These are phyloP conservation scores for Anthophora plumipes DNA, from an alignment of 2,888 invertebrate species.

Conservation along the genomic window DNA sequence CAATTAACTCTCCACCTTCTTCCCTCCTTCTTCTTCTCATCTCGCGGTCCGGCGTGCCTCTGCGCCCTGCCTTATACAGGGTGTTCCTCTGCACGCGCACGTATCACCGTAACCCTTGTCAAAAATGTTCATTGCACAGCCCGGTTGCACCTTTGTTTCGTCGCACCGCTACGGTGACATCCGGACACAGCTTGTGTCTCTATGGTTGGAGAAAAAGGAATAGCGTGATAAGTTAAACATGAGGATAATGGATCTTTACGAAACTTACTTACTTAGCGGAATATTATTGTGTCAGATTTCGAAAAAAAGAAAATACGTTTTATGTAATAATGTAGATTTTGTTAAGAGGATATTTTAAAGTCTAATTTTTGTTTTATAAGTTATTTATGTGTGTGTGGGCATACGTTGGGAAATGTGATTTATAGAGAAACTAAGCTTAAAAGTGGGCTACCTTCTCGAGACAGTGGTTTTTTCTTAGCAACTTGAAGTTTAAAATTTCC, in stretches of 20 bases:
- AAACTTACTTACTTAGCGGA: background rate
- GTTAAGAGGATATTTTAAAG: no score
- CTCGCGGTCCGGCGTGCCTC: slow-evolving; percentile 75
- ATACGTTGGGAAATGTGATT: no score
- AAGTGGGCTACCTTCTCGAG: no score
- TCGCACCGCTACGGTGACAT: slow-evolving; percentile 20
- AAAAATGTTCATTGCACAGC: slow-evolving; percentile 40
- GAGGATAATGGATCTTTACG: background rate
- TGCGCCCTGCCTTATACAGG: slow-evolving; percentile 76
- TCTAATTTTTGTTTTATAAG: no score
- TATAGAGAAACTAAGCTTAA: no score
- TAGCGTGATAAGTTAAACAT: background rate
- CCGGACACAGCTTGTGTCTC: background rate
- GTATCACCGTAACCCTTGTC: slow-evolving; percentile 39
- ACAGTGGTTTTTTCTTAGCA: no score
- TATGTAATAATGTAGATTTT: no score
- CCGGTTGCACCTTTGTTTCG: slow-evolving; percentile 38
- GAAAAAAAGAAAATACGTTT: no score
- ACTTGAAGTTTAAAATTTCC: no score
- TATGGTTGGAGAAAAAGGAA: background rate
- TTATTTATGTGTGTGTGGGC: no score
- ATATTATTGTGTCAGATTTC: background rate
- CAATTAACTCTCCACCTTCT: slow-evolving; percentile 83
- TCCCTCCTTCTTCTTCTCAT: slow-evolving; percentile 79
- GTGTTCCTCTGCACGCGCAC: slow-evolving; percentile 68